Percentiles rank a stretch among this genome's conserved stretches.
Evolutionary conservation across 2,888 invertebrate species (phyloP).

Genomic region (Pollenia labialis): DNA sequence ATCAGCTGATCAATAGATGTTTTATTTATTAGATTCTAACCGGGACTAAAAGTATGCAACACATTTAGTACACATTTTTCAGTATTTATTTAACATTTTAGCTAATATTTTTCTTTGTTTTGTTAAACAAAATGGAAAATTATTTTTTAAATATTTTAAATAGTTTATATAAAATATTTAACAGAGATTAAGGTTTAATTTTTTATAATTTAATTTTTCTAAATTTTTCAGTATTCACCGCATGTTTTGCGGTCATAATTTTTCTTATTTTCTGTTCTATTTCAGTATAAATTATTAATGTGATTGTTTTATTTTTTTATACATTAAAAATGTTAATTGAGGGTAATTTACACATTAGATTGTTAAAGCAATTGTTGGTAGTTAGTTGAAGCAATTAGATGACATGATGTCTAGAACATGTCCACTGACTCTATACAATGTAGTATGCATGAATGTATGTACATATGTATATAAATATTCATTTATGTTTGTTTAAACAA

Average conservation of each 20-base stretch:
- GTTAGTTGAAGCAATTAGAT: slow-evolving; percentile 34
- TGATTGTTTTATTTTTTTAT: not conserved
- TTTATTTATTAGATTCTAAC: no score
- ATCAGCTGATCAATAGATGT: no score
- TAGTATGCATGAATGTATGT: not conserved
- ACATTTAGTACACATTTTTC: no score
- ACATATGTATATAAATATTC: slow-evolving; percentile 5
- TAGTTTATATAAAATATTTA: no score
- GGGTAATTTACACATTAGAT: slow-evolving; percentile 61
- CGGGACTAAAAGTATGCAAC: no score
- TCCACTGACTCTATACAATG: slow-evolving; percentile 8
- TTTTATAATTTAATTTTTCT: not conserved
- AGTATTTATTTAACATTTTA: no score
- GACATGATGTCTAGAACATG: slow-evolving; percentile 51
- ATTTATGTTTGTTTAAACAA: not conserved
- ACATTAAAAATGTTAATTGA: slow-evolving; percentile 58
- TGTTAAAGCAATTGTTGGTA: slow-evolving; percentile 42
- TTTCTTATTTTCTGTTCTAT: not conserved
- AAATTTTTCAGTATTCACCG: not conserved
- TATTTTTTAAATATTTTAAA: no score
- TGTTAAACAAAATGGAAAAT: no score
- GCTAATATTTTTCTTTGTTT: no score
- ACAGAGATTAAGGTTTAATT: no score
- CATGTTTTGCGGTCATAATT: not conserved
- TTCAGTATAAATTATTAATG: not conserved